phyloP scores from a whole-genome alignment of 1,140 invertebrate species.

The Archivesica marissinica region DNA sequence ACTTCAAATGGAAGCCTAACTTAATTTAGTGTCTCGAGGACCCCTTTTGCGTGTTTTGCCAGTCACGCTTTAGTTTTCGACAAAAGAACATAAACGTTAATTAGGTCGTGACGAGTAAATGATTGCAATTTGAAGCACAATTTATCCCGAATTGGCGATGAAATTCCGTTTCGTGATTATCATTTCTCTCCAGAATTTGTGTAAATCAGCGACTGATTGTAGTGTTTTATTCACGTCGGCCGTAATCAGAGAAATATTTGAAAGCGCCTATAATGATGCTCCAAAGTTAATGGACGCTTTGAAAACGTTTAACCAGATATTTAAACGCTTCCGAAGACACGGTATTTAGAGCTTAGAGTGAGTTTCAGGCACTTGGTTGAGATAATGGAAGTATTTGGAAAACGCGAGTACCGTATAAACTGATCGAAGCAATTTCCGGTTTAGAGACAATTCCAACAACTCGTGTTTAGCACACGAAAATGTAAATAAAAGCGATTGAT shows the following conservation, averaged over 20 bases:
- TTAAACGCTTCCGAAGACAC: slow-evolving; percentile 51
- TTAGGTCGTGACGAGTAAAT: slow-evolving; percentile 50
- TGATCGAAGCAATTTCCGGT: slow-evolving; percentile 31
- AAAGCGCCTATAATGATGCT: slow-evolving; percentile 47
- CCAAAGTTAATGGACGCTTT: slow-evolving; percentile 52
- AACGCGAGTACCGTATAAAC: neutral
- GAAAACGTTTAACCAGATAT: slow-evolving; percentile 54
- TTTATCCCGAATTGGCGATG: slow-evolving; percentile 55
- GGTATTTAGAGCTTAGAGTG: slow-evolving; percentile 48
- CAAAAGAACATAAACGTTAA: slow-evolving; percentile 62
- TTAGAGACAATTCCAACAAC: neutral
- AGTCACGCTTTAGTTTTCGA: slow-evolving; percentile 56
- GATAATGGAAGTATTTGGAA: slow-evolving; percentile 22
- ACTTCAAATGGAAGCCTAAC: slow-evolving; percentile 46
- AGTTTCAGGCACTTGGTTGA: slow-evolving; percentile 31
- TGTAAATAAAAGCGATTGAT: too few species aligned
- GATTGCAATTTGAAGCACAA: slow-evolving; percentile 59
- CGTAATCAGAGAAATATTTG: slow-evolving; percentile 43
- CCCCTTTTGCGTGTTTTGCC: slow-evolving; percentile 52
- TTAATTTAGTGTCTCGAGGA: slow-evolving; percentile 50
- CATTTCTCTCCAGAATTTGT: slow-evolving; percentile 52
- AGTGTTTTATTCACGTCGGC: slow-evolving; percentile 39
- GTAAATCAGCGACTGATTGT: slow-evolving; percentile 59
- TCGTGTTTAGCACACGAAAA: neutral
- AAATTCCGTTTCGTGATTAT: slow-evolving; percentile 47